Base-by-base conservation (phyloP, 2,797 vertebrate genomes). In the Danio albolineatus region DNA sequence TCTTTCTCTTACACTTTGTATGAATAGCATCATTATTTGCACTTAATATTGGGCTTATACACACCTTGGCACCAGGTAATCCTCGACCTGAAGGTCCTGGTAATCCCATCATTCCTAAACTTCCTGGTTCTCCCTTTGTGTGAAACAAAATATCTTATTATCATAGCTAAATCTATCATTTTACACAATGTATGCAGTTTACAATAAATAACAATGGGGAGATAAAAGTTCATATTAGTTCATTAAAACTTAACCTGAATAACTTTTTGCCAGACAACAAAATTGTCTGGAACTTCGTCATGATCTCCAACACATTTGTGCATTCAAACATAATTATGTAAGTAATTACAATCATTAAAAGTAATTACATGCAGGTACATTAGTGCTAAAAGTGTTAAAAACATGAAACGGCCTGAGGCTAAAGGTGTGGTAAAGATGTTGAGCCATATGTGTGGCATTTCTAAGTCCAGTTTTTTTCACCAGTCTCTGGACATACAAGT, bases 51-150 rank as follows among this genome's bases (percentile, higher is more conserved):
- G 54, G 49, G 19, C 0, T 17, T 28, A 7, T 28, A 10, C 39
- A 83, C 80, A 97, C 96, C 94, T 97, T 97, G 84, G 93, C 48
- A 75, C 97, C 96, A 73, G 93, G 87, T 78, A 93, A 87, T 56
- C 95, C 95, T 48, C 48, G 87, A 19, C 96, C 84, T 7, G 91
- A 88, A 51, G 89, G 60, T 79, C 96, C 96, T 51, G 94, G 80
- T 5, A 87, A 56, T 41, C 95, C 96, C 83, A 88, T 77, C 44
- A 82, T 87, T 56, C 96, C 96, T 54, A 73, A 84, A 57, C 87
- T 88, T 39, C 96, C 96, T 0, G 86, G 93, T 36, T 96, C 95
- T 79, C 97, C 95, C 96, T 97, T 84, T 49, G 73, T 81, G 87
- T 86, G 78, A 7, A 17, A 10, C 2, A 10, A 14, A 44, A 61